phyloP scores from a whole-genome alignment of 2,797 vertebrate species.

The Melanotaenia boesemani region DNA sequence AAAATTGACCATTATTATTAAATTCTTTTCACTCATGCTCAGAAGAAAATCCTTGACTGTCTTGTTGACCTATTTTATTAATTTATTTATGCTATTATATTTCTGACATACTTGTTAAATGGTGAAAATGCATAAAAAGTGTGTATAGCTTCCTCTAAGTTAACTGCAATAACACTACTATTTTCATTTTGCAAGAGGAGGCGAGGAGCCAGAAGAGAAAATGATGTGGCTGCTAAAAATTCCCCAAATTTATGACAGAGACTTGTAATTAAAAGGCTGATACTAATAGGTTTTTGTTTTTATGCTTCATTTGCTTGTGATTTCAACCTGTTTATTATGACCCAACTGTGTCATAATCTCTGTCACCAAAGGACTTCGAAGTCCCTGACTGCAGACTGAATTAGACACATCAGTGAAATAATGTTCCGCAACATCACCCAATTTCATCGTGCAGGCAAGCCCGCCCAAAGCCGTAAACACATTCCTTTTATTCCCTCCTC shows the following conservation, averaged over 20 bases:
- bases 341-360: neutral
- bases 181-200: too few relatives aligned
- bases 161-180: neutral
- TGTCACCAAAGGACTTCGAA: conserved; percentile 20
- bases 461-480: conserved; percentile 12
- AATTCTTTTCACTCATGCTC: neutral
- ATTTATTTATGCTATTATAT: neutral
- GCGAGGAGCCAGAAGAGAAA: neutral
- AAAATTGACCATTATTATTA: neutral
- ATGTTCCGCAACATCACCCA: conserved; percentile 33
- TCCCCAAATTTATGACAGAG: neutral
- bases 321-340: neutral
- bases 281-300: neutral
- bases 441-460: conserved; percentile 15
- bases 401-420: conserved; percentile 10
- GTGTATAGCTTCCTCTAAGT: neutral
- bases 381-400: conserved; percentile 26
- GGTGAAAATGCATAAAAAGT: neutral
- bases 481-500: conserved; percentile 24
- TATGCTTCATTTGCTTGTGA: neutral
- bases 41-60: neutral
- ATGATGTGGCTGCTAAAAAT: neutral
- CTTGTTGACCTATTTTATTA: neutral
- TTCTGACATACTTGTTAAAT: neutral
- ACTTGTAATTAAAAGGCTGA: neutral